These are phyloP conservation scores for Drosophila suzukii DNA, from an alignment of 1,140 invertebrate species.

Conservation along the genomic window DNA sequence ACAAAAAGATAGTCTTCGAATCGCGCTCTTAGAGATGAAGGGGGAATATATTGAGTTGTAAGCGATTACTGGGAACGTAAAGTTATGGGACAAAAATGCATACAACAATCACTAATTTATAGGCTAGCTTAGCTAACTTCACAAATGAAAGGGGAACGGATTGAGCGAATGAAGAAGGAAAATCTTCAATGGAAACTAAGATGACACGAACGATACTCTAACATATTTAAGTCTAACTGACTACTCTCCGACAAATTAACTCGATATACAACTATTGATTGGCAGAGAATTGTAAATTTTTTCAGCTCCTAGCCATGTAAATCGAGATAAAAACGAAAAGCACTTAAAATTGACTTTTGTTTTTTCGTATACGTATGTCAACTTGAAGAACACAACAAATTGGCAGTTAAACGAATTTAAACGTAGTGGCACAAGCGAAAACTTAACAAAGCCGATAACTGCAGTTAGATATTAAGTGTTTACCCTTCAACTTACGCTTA, in stretches of 20 bases:
- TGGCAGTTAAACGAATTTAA: conserved; percentile 77
- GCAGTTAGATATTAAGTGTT: conserved; percentile 37
- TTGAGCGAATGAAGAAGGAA: conserved; percentile 3
- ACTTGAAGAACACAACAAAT: conserved; percentile 39
- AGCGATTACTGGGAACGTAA: conserved; percentile 33
- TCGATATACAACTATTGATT: background rate
- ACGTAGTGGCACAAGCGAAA: conserved; percentile 64
- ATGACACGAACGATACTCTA: conserved; percentile 20
- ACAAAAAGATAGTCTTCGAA: conserved; percentile 69
- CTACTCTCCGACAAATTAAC: conserved; percentile 5
- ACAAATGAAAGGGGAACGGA: background rate
- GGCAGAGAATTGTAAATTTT: conserved; percentile 12
- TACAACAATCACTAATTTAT: conserved; percentile 82
- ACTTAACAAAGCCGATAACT: conserved; percentile 13
- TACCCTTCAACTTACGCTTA: conserved; percentile 56
- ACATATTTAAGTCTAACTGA: conserved; percentile 32
- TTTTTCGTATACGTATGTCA: conserved; percentile 45
- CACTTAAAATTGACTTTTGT: conserved; percentile 43
- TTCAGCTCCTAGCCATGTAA: conserved; percentile 27
- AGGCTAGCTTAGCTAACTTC: conserved; percentile 72
- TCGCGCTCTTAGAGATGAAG: conserved; percentile 37
- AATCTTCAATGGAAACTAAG: background rate
- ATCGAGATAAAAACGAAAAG: conserved; percentile 1
- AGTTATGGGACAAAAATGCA: conserved; percentile 61
- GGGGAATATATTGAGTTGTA: conserved; percentile 21